phyloP scores from a whole-genome alignment of 2,113 vertebrate genomes.

The Pogonocichla stellata region DNA sequence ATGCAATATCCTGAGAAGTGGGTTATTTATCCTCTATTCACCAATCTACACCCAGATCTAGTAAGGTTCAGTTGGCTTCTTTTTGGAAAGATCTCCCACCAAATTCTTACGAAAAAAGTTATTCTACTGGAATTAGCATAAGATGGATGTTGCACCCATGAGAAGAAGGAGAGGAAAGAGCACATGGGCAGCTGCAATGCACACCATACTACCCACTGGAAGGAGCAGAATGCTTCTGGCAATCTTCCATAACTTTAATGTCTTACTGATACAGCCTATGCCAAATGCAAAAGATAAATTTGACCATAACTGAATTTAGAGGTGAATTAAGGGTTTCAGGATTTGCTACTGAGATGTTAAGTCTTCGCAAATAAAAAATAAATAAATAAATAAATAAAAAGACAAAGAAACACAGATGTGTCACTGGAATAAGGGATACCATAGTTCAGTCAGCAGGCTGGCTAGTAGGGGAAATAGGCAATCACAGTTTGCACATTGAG shows the following conservation, averaged over 20 bases:
- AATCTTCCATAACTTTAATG: not conserved
- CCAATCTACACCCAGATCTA: fast-evolving
- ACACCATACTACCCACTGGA: not conserved
- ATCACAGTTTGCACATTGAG: not conserved
- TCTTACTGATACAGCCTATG: not conserved
- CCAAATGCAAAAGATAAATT: not conserved
- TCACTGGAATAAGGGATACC: not conserved
- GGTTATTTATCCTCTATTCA: not conserved
- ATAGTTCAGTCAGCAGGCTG: not conserved
- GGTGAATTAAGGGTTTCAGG: not conserved
- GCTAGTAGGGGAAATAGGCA: not conserved
- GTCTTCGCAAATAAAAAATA: not conserved
- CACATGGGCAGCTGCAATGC: fast-evolving
- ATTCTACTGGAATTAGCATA: not conserved
- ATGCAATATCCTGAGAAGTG: not conserved
- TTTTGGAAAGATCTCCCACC: not conserved
- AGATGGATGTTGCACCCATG: fast-evolving
- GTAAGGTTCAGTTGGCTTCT: not conserved
- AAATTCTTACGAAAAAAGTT: not conserved
- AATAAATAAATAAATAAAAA: too few species aligned
- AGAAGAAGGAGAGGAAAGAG: not conserved
- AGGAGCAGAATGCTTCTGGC: not conserved
- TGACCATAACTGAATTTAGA: not conserved
- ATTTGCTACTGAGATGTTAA: not conserved
- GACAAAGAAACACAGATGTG: not conserved